Evolutionary conservation across 2,888 invertebrate genomes (phyloP).

Genomic region (Lepeophtheirus nordmannii): DNA sequence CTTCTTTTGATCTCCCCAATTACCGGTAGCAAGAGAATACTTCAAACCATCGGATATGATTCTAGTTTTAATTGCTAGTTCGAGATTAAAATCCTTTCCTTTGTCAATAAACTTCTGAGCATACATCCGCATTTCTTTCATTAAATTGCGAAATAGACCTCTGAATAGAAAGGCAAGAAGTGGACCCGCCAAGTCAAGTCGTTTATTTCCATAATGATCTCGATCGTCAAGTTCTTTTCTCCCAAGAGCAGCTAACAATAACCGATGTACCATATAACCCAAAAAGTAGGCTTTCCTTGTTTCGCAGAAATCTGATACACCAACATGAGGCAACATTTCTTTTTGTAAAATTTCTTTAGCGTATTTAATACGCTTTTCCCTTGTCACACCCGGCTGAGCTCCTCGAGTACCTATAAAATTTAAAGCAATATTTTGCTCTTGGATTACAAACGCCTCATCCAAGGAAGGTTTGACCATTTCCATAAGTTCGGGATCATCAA

Average conservation of each 20-base stretch:
- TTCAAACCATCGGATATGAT: slow-evolving; percentile 94
- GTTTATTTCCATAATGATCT: slow-evolving; percentile 99
- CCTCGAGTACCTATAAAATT: slow-evolving; percentile 98
- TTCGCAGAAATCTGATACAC: slow-evolving; percentile 97
- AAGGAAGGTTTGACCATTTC: slow-evolving; percentile 98
- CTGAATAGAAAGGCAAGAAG: slow-evolving; percentile 89
- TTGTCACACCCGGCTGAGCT: slow-evolving; percentile 91
- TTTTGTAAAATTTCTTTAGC: slow-evolving; percentile 98
- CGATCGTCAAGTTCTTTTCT: slow-evolving; percentile 95
- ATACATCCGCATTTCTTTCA: slow-evolving; percentile 94
- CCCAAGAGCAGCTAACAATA: slow-evolving; percentile 70
- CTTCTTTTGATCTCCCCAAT: slow-evolving; percentile 99
- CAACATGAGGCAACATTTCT: slow-evolving; percentile 99
- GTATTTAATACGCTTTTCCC: slow-evolving; percentile 97
- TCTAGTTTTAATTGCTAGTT: slow-evolving; percentile 87
- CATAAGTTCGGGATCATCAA: slow-evolving; percentile 99
- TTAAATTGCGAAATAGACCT: slow-evolving; percentile 83
- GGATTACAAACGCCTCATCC: slow-evolving; percentile 98
- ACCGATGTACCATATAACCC: slow-evolving; percentile 96
- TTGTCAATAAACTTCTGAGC: slow-evolving; percentile 98
- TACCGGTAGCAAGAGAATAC: slow-evolving; percentile 96
- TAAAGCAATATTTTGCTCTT: slow-evolving; percentile 94
- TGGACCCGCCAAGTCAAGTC: slow-evolving; percentile 93
- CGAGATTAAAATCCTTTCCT: slow-evolving; percentile 95
- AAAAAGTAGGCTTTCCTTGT: slow-evolving; percentile 98